phyloP scores from a whole-genome alignment of 2,797 vertebrate genomes.

The Eupleurogrammus muticus region DNA sequence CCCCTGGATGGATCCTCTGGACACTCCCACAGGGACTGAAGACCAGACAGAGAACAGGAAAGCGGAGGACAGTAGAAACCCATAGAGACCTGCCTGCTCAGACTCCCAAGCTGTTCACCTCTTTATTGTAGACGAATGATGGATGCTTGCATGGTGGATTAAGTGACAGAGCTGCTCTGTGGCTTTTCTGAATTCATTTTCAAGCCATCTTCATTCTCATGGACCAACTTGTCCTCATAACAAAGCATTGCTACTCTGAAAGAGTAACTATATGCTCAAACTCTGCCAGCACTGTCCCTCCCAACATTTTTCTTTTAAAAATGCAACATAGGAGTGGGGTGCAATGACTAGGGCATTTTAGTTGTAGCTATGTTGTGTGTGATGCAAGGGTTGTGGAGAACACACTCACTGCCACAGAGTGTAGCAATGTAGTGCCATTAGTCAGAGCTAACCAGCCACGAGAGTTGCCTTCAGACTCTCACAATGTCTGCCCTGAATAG shows the following conservation, averaged over 20 bases:
- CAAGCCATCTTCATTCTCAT: constrained; percentile 48
- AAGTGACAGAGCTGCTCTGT: constrained; percentile 64
- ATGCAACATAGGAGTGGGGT: not conserved
- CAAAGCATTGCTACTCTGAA: constrained; percentile 23
- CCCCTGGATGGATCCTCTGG: constrained; percentile 71
- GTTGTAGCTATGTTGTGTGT: not conserved
- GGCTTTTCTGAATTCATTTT: constrained; percentile 55
- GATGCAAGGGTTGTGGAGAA: not conserved
- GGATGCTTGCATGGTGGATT: constrained; percentile 58
- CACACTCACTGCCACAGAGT: not conserved
- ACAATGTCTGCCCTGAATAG: too few species aligned
- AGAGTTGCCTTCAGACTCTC: too few species aligned
- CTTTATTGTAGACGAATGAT: constrained; percentile 55
- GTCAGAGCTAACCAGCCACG: too few species aligned
- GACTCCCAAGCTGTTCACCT: constrained; percentile 69
- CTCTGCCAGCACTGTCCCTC: not conserved
- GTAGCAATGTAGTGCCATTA: too few species aligned
- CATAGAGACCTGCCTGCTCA: constrained; percentile 65
- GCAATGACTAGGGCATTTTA: not conserved
- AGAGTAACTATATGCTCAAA: not conserved
- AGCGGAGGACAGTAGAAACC: constrained; percentile 63
- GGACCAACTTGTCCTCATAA: constrained; percentile 41
- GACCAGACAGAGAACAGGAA: constrained; percentile 75
- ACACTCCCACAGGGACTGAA: constrained; percentile 72
- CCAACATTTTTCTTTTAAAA: not conserved